These are phyloP conservation scores for Rhopalosiphum nymphaeae DNA, from an alignment of 2,888 invertebrate species.

Conservation along the genomic window DNA sequence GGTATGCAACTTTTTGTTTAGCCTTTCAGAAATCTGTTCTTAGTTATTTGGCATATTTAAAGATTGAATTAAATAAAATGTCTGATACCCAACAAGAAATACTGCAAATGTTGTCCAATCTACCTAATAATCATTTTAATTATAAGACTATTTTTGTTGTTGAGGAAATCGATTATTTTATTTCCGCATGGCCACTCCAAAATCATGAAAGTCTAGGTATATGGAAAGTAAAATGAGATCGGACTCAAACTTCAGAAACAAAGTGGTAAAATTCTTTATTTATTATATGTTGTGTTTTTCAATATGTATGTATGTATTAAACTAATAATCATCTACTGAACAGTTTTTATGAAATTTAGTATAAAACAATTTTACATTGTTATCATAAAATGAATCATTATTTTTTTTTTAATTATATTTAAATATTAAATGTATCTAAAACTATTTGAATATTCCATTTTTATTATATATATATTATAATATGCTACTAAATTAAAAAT, in stretches of 20 bases:
- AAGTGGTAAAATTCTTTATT: slow-evolving; percentile 21
- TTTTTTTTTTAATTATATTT: no score
- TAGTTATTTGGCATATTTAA: slow-evolving; percentile 12
- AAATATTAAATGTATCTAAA: no score
- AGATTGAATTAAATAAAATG: background rate
- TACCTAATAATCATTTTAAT: background rate
- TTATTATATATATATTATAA: no score
- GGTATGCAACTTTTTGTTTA: background rate
- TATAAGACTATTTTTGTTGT: background rate
- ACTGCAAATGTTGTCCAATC: background rate
- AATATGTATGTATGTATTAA: background rate
- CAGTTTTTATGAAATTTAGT: background rate
- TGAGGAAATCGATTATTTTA: background rate
- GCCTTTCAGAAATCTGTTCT: slow-evolving; percentile 24
- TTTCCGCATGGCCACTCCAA: background rate
- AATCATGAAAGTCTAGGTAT: background rate
- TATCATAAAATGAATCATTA: no score
- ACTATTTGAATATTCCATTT: no score
- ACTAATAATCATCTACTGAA: background rate
- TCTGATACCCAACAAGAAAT: slow-evolving; percentile 24
- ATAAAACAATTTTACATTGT: background rate
- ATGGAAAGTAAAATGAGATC: slow-evolving; percentile 7
- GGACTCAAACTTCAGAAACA: background rate
- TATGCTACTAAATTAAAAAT: no score
- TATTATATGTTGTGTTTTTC: background rate